Evolutionary conservation across 2,113 vertebrate species (phyloP).

Genomic region (Clarias gariepinus): DNA sequence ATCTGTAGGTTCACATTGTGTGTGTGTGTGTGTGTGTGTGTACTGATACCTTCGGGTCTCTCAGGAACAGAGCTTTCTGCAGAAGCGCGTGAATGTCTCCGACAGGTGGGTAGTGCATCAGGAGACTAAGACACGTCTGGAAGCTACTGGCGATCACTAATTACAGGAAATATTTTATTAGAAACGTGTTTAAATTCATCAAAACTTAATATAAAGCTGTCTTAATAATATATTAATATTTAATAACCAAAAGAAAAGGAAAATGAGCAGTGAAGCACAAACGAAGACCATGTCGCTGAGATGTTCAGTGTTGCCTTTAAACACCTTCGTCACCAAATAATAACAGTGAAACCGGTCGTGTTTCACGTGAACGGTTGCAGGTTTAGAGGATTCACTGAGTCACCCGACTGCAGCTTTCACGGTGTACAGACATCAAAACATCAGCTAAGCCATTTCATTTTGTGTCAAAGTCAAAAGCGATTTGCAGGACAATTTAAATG

Average conservation of each 20-base stretch:
- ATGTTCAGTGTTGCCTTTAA: not conserved
- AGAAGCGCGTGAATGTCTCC: conserved; percentile 93
- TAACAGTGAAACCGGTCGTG: not conserved
- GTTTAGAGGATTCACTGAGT: not conserved
- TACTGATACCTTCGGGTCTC: conserved; percentile 91
- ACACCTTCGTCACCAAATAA: not conserved
- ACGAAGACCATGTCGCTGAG: not conserved
- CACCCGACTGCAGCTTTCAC: not conserved
- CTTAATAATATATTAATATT: not conserved
- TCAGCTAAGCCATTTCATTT: not conserved
- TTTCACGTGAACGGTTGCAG: not conserved
- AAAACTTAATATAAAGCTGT: not conserved
- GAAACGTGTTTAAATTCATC: conserved; percentile 79
- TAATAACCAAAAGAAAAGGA: not conserved
- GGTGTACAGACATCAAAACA: not conserved
- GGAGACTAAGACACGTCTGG: conserved; percentile 94
- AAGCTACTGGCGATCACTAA: conserved; percentile 98
- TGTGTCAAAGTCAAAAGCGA: not conserved
- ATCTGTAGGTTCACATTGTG: too few species aligned
- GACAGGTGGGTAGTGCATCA: conserved; percentile 96
- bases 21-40: not conserved
- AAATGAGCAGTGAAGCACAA: not conserved
- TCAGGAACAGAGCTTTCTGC: conserved; percentile 92
- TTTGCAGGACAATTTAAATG: not conserved
- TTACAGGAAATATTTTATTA: conserved; percentile 56